phyloP scores from a whole-genome alignment of 2,888 invertebrate species.

The Nasonia oneida region DNA sequence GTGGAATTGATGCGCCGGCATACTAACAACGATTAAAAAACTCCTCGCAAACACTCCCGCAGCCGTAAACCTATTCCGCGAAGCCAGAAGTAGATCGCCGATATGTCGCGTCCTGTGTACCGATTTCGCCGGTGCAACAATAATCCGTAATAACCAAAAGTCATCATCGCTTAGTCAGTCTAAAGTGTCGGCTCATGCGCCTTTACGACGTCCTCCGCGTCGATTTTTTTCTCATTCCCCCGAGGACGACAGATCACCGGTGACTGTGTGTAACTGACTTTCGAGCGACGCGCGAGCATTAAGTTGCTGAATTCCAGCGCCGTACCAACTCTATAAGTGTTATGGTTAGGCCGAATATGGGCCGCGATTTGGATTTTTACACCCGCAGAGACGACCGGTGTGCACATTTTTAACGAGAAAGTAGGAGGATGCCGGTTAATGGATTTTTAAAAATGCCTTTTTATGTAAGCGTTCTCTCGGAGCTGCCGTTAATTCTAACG shows the following conservation, averaged over 20 bases:
- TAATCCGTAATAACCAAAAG: background rate
- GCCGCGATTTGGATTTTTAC: conserved; percentile 1
- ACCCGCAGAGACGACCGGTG: background rate
- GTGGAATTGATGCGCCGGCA: too few relatives aligned
- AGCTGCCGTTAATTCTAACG: background rate
- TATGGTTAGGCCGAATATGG: conserved; percentile 9
- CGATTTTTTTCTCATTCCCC: background rate
- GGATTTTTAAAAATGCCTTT: background rate
- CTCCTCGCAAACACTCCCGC: too few relatives aligned
- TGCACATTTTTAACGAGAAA: conserved; percentile 8
- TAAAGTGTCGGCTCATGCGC: background rate
- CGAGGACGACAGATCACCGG: background rate
- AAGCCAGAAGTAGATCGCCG: background rate
- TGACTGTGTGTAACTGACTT: background rate
- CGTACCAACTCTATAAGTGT: background rate
- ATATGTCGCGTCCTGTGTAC: background rate
- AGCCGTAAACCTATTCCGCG: background rate
- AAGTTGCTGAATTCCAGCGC: background rate
- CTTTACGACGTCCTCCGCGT: background rate
- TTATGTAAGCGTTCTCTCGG: background rate
- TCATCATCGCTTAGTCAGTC: background rate
- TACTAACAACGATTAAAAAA: too few relatives aligned
- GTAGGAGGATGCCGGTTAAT: background rate
- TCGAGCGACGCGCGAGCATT: background rate
- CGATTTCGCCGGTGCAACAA: background rate